Conservation (phyloP, 2,113 vertebrate species). For the Tiliqua scincoides region DNA sequence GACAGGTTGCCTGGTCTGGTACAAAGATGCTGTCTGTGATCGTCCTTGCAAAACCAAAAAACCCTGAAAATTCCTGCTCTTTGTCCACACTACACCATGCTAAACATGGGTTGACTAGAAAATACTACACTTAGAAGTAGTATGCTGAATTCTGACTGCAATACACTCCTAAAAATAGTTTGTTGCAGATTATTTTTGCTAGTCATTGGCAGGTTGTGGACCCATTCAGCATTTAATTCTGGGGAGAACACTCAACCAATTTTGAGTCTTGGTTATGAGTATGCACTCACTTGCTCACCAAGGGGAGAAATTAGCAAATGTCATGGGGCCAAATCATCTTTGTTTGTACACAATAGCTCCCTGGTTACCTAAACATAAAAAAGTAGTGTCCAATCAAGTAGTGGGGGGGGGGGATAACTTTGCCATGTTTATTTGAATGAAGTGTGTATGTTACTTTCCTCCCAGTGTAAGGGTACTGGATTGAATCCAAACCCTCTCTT, state of each 20-base stretch:
- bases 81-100: background rate
- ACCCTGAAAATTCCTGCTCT: too few relatives aligned
- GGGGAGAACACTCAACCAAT: background rate
- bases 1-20: too few relatives aligned
- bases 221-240: background rate
- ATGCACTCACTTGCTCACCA: background rate
- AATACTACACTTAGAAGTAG: background rate
- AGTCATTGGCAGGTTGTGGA: background rate
- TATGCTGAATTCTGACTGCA: background rate
- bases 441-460: background rate
- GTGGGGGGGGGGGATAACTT: too few relatives aligned
- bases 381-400: background rate
- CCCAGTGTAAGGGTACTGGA: background rate
- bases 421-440: background rate
- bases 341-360: background rate
- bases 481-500: too few relatives aligned
- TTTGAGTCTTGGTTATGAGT: background rate
- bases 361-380: background rate
- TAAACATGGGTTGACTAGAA: background rate
- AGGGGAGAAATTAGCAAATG: background rate
- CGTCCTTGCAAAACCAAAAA: too few relatives aligned
- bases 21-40: too few relatives aligned
- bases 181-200: background rate
- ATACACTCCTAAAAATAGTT: background rate
- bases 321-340: background rate